A percentile compares a stretch with the other conserved stretches of the same genome.
Conservation (phyloP, 2,113 vertebrate genomes). For the Phocoena sinus region DNA sequence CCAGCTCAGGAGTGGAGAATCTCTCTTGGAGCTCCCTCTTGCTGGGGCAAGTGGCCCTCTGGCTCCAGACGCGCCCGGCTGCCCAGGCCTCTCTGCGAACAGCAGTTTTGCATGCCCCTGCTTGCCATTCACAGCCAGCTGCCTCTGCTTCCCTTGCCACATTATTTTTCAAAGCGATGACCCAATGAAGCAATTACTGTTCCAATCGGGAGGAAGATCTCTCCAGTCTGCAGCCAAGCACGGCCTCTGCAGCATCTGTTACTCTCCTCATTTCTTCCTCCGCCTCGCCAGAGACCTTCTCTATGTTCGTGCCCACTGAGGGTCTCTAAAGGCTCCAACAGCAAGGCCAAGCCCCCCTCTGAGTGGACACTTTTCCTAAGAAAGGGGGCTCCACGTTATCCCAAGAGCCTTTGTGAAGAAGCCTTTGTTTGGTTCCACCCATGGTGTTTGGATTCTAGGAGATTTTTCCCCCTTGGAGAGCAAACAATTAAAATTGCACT, state of each 20-base stretch:
- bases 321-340: neutral
- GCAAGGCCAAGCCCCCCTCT: neutral
- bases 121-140: conserved; percentile 33
- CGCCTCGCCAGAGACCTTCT: conserved; percentile 20
- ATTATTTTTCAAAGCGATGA: conserved; percentile 53
- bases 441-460: neutral
- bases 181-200: conserved; percentile 54
- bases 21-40: neutral
- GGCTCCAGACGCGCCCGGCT: neutral
- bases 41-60: neutral
- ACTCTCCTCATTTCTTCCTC: neutral
- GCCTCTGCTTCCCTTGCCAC: conserved; percentile 48
- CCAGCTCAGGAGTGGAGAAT: neutral
- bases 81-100: neutral
- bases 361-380: neutral
- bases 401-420: neutral
- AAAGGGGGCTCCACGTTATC: neutral
- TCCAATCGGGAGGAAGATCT: conserved; percentile 12
- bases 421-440: neutral
- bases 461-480: neutral
- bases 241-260: conserved; percentile 19
- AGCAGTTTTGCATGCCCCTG: neutral
- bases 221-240: neutral
- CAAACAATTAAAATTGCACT: conserved; percentile 59
- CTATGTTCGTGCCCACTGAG: neutral